Base-by-base conservation (phyloP, 2,888 invertebrate genomes). In the Cheilosia grossa region DNA sequence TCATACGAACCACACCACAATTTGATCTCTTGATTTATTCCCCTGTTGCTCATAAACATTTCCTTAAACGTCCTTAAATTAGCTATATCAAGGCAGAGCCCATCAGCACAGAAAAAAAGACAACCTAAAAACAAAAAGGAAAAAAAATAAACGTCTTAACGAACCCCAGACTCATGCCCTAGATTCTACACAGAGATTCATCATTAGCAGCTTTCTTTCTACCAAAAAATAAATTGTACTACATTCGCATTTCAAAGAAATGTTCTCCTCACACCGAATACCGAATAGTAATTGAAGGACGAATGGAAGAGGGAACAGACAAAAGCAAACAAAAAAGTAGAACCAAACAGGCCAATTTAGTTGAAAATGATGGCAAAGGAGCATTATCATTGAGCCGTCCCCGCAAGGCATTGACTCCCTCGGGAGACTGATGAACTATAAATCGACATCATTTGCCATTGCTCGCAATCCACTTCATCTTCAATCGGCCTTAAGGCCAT, bases 401-500 rank as follows among this genome's bases (percentile, higher is more conserved):
- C 73, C 69, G 56, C n/a, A 69, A 42, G 82, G 64, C 69, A 73
- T 17, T 42, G 33, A 70, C 21, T 83, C 69, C 79, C 74, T 24
- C 24, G 79, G 73, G 83, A 74, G 3, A 37, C 69, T 70, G 61
- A 73, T 79, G 73, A 82, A 74, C 79, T 63, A 78, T 69, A 56
- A 37, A 67, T 72, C 82, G 61, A 79, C 67, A 73, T 70, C 59
- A 63, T 78, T 67, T 78, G 59, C 63, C 54, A 61, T 54, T 59
- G 53, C 54, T 40, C 21, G 66, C 42, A 47, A 40, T 69, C 56
- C 33, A 66, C 64, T 67, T 47, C 44, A 64, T 70, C 53, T 66
- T 61, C 64, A 83, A 79, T 73, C 64, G 74, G 33, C 74, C 80
- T 80, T 66, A 6, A 51, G 80, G 80, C 83, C 69, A 80, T 74